Base-by-base conservation (phyloP, 1,140 invertebrate species). In the Lysiphlebus fabarum region DNA sequence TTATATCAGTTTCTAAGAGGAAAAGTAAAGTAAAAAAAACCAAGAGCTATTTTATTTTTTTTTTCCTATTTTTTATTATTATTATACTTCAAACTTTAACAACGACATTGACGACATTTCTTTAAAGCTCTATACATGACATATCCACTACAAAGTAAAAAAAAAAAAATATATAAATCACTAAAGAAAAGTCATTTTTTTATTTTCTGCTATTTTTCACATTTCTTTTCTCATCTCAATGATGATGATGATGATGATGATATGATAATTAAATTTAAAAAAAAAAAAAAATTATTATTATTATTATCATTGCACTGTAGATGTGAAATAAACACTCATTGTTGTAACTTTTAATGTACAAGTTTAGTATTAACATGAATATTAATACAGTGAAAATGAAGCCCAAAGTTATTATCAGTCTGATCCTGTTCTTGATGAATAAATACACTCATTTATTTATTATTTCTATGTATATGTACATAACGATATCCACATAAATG, bases 41-140 rank as follows among this genome's bases (percentile, higher is more conserved):
- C 53, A 61, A 41, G 55, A 53, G 38, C 47, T 34, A 53, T 61
- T 53, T 42, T 50, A 50, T 54, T 59, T 59, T 40, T 8, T 40
- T 53, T 48, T 41, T 61, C 59, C n/a, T n/a, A n/a, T n/a, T 61
- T 61, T 56, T 54, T 48, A 61, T 61, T 56, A 61, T 61, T 56
- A n/a, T n/a, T n/a, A n/a, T n/a, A 47, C 54, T 54, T 14, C 40
- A 37, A 55, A 43, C 40, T 12, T n/a, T 4, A 26, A 55, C n/a
- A 40, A 53, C 59, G 51, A 54, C 55, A 48, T 57, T 5, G 48
- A 53, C 59, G 51, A 54, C 55, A 48, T 57, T 61, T 10, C 54
- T 40, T 61, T 11, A 26, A 57, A 57, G 57, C 54, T 61, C 59
- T 47, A 51, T 55, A 61, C 51, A 50, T 45, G 26, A 43, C 17